These are phyloP conservation scores for Poecilia picta DNA, from an alignment of 2,797 vertebrate genomes.

Conservation along the genomic window DNA sequence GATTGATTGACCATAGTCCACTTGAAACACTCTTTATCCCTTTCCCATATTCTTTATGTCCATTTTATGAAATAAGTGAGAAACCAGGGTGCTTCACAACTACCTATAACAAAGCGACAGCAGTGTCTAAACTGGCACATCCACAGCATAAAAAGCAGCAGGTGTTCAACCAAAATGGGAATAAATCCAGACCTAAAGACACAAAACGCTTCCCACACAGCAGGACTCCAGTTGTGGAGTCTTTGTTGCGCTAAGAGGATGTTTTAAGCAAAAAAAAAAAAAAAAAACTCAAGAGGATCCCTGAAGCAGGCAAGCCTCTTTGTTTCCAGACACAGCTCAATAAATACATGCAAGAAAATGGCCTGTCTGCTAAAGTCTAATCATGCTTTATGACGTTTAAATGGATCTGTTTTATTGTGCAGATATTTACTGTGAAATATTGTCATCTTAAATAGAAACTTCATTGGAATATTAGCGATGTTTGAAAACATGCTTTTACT, in stretches of 20 bases:
- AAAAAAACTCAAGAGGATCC: background rate
- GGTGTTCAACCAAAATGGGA: background rate
- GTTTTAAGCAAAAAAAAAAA: background rate
- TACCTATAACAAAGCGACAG: background rate
- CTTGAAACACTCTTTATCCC: background rate
- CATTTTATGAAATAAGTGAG: no score
- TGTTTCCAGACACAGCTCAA: background rate
- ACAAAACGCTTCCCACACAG: background rate
- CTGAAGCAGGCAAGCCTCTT: background rate
- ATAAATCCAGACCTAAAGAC: constrained; percentile 1
- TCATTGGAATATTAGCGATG: background rate
- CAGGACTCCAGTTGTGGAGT: background rate
- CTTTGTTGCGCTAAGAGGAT: background rate
- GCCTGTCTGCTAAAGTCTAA: background rate
- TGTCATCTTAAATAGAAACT: background rate
- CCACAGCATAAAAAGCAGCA: background rate
- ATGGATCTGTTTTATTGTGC: background rate
- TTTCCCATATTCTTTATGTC: background rate
- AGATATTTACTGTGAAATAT: background rate
- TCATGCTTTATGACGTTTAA: background rate
- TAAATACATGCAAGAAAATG: background rate
- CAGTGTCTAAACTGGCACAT: background rate
- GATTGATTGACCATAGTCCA: background rate
- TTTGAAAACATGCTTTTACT: background rate
- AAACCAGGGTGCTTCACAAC: background rate